phyloP scores from a whole-genome alignment of 1,140 invertebrate genomes.

The Platyscapa corneri region DNA sequence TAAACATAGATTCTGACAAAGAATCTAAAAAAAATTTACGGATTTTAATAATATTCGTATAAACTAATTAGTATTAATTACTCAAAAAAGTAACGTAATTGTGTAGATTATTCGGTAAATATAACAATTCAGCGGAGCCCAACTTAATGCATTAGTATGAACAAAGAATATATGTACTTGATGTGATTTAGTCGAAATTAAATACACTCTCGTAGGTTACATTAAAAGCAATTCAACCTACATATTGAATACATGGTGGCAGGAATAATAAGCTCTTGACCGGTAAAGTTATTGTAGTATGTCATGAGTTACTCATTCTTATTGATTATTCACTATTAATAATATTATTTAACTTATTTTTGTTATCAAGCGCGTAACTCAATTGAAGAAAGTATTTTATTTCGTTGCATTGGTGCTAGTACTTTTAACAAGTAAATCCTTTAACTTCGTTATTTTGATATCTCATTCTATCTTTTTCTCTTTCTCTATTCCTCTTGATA shows the following conservation, averaged over 20 bases:
- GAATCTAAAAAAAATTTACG: too few species aligned
- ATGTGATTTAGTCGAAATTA: neutral
- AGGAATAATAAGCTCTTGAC: neutral
- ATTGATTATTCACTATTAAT: neutral
- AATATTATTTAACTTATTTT: neutral
- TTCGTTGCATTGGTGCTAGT: too few species aligned
- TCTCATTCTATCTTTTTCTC: neutral
- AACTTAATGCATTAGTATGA: neutral
- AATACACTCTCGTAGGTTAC: neutral
- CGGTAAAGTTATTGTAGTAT: neutral
- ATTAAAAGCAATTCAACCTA: neutral
- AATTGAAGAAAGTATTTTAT: neutral
- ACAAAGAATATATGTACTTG: neutral
- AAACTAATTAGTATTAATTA: neutral
- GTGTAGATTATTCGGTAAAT: neutral
- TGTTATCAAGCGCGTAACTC: neutral
- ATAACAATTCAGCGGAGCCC: neutral
- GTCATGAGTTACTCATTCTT: neutral
- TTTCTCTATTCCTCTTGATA: neutral
- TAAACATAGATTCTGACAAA: too few species aligned
- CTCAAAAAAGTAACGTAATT: neutral
- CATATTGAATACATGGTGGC: neutral
- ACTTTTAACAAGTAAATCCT: neutral
- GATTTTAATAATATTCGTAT: too few species aligned
- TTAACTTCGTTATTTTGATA: neutral